Evolutionary conservation across 2,888 invertebrate species (phyloP).

Genomic region (Dendrolimus pini): DNA sequence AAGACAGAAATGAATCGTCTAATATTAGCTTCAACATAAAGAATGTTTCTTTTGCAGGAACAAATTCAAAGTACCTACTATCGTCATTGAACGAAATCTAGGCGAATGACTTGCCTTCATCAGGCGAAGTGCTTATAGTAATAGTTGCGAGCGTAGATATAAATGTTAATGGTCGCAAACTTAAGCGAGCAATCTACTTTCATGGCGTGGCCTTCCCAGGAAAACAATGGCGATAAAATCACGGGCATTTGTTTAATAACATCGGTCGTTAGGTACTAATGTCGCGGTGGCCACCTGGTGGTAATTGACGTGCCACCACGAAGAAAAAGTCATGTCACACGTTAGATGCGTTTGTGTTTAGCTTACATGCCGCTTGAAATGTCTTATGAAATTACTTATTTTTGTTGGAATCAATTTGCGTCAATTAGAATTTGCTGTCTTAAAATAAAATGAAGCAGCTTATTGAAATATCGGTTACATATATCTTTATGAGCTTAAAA

Average conservation of each 20-base stretch:
- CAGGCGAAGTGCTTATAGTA: neutral
- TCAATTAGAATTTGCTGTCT: too few relatives aligned
- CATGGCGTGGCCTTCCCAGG: conserved; percentile 33
- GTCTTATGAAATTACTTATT: too few relatives aligned
- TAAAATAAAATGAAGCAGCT: too few relatives aligned
- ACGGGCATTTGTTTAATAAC: conserved; percentile 69
- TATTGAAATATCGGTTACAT: too few relatives aligned
- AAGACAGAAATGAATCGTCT: too few relatives aligned
- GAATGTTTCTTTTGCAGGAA: too few relatives aligned
- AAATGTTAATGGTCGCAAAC: conserved; percentile 13
- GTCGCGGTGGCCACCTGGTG: conserved; percentile 36
- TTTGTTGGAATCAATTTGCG: too few relatives aligned
- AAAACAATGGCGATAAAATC: conserved; percentile 67
- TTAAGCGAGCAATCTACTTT: conserved; percentile 43
- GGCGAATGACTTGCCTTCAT: neutral
- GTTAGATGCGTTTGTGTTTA: conserved; percentile 14
- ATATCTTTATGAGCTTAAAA: too few relatives aligned
- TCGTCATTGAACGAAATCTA: neutral
- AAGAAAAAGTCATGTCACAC: conserved; percentile 19
- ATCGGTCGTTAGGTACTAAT: conserved; percentile 65
- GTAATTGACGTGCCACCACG: conserved; percentile 39
- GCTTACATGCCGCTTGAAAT: conserved; percentile 19
- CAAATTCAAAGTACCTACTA: too few relatives aligned
- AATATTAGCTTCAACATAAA: too few relatives aligned
- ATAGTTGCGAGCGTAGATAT: neutral